Base-by-base conservation (phyloP, 2,113 vertebrate species). In the Oncorhynchus kisutch region DNA sequence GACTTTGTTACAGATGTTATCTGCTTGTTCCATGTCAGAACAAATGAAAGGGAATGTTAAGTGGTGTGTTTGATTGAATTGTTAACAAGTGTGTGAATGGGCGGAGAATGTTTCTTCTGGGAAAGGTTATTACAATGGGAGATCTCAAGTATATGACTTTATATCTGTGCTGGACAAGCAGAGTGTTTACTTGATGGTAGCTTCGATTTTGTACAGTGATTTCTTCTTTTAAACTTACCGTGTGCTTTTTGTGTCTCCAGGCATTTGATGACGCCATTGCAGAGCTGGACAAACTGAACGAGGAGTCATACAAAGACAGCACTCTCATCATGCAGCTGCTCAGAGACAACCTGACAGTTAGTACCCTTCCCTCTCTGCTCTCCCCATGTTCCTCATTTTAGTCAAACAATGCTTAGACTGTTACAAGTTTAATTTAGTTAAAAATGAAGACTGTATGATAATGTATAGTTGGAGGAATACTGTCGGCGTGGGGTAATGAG, bases 261-360 rank as follows among this genome's bases (percentile, higher is more conserved):
- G 97, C 97, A 2, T 99, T 99, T 70, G 97, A 99, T 76, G 95
- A 97, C 57, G 97, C 98, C 84, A 98, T 99, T 68, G 94, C 96
- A 81, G 96, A 98, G 85, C 95, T 99, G 1, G 96, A 97, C 88
- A 95, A 95, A 84, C 93, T 99, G 90, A 97, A 95, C 0, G 97
- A 99, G 93, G 98, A 99, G 74, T 98, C 97, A 18, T 99, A 98
- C 94, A 99, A 99, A 96, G 98, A 99, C 95, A 99, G 98, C 90
- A 98, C 97, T 85, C 97, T 99, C 81, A 99, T 99, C 94, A 99
- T 99, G 97, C 97, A 99, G 95, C 94, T 99, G 92, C 97, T 99
- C 90, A 97, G 97, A 96, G 98, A 99, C 95, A 99, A 99, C 93
- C 93, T 99, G 88, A 98, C 97, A 95, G 98, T 99, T 90, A 97